A percentile compares a stretch with the other conserved stretches of the same genome.
Evolutionary conservation across 2,888 invertebrate genomes (phyloP).

Genomic region (Drosophila mercatorum): DNA sequence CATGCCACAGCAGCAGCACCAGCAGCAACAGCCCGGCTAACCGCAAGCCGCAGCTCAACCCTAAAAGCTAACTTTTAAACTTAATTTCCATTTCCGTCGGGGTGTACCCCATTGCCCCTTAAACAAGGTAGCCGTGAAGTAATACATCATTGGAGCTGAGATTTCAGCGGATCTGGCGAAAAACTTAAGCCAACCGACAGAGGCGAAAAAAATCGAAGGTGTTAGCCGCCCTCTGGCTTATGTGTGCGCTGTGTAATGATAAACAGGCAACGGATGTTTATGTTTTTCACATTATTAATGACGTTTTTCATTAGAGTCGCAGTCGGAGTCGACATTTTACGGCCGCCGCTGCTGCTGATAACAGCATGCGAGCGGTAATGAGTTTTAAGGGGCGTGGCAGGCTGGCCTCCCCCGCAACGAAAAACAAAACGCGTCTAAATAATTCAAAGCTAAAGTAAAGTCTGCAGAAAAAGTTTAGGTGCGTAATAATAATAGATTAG

Average conservation of each 20-base stretch:
- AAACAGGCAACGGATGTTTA: constrained; percentile 76
- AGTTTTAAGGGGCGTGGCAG: constrained; percentile 37
- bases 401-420: not conserved
- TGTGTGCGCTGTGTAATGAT: constrained; percentile 65
- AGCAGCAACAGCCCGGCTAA: constrained; percentile 4
- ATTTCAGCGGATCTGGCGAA: constrained; percentile 45
- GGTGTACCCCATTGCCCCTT: not conserved
- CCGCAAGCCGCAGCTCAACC: constrained; percentile 20
- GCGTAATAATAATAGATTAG: constrained; percentile 14
- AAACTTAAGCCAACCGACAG: constrained; percentile 41
- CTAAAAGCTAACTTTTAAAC: constrained; percentile 44
- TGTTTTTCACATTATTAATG: constrained; percentile 79
- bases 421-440: constrained; percentile 55
- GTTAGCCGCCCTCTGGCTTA: constrained; percentile 62
- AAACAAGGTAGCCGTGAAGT: constrained; percentile 24
- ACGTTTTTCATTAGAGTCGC: constrained; percentile 74
- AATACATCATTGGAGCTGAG: constrained; percentile 72
- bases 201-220: constrained; percentile 26
- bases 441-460: constrained; percentile 53
- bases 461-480: constrained; percentile 34
- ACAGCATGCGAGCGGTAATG: constrained; percentile 62
- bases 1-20: constrained; percentile 38
- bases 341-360: constrained; percentile 48
- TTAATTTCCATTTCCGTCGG: constrained; percentile 49
- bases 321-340: constrained; percentile 61